Conservation (phyloP, 2,113 vertebrate genomes). For the Centropus unirufus region DNA sequence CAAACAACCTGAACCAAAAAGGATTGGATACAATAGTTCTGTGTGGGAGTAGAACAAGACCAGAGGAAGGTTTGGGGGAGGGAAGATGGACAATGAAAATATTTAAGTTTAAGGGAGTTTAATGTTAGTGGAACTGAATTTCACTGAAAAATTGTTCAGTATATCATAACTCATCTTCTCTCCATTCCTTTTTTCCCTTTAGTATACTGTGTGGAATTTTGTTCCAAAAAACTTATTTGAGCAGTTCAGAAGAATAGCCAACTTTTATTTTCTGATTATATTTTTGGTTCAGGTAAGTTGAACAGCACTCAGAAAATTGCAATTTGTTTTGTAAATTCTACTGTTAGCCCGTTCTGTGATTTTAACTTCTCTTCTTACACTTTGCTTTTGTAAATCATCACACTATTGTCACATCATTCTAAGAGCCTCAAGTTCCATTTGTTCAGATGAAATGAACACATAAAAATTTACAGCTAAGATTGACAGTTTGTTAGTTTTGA, state of each 20-base stretch:
- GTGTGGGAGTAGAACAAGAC: neutral
- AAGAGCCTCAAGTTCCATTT: neutral
- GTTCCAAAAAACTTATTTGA: constrained; percentile 98
- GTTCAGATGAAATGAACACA: neutral
- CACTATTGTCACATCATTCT: neutral
- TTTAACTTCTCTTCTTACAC: neutral
- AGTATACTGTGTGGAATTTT: constrained; percentile 99
- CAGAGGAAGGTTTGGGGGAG: neutral
- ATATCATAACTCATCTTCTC: neutral
- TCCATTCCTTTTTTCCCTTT: constrained; percentile 20
- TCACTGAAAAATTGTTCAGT: neutral
- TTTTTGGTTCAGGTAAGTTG: constrained; percentile 97
- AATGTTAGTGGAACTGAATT: neutral
- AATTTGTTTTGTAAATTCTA: neutral
- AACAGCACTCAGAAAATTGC: neutral
- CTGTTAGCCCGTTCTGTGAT: neutral
- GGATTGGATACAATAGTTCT: neutral
- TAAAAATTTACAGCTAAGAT: neutral
- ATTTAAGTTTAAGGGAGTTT: neutral
- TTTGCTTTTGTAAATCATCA: neutral
- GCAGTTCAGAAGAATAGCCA: constrained; percentile 98
- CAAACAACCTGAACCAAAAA: too few relatives aligned
- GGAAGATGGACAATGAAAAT: neutral
- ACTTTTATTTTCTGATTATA: constrained; percentile 99
- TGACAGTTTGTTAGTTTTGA: neutral